Conservation (phyloP, 2,797 vertebrate genomes). For the Emys orbicularis region DNA sequence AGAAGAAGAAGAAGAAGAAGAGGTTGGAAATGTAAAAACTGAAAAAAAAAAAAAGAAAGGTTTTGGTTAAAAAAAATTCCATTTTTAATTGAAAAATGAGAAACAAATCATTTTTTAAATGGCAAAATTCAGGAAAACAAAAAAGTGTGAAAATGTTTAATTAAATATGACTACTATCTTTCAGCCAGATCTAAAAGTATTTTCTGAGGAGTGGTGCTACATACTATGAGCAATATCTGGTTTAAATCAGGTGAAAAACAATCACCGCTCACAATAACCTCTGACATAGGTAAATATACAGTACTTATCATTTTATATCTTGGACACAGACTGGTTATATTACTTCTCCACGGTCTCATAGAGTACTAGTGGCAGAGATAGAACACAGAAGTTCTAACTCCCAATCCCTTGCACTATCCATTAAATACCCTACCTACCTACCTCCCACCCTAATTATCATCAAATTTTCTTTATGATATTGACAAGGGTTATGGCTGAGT, state of each 20-base stretch:
- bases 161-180: background rate
- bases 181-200: background rate
- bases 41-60: background rate
- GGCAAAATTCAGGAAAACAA: background rate
- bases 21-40: background rate
- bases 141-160: background rate
- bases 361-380: background rate
- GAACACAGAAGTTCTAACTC: background rate
- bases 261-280: background rate
- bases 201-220: background rate
- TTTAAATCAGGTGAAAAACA: background rate
- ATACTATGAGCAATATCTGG: background rate
- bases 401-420: background rate
- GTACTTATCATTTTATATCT: background rate
- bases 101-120: background rate
- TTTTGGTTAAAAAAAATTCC: background rate
- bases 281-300: background rate
- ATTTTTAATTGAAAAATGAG: background rate
- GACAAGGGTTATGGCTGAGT: background rate
- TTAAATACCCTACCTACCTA: background rate
- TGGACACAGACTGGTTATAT: background rate
- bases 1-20: accelerated
- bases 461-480: background rate
- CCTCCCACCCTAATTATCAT: background rate
- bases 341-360: background rate